phyloP scores from a whole-genome alignment of 2,888 invertebrate genomes.

The Caenorhabditis sinica region DNA sequence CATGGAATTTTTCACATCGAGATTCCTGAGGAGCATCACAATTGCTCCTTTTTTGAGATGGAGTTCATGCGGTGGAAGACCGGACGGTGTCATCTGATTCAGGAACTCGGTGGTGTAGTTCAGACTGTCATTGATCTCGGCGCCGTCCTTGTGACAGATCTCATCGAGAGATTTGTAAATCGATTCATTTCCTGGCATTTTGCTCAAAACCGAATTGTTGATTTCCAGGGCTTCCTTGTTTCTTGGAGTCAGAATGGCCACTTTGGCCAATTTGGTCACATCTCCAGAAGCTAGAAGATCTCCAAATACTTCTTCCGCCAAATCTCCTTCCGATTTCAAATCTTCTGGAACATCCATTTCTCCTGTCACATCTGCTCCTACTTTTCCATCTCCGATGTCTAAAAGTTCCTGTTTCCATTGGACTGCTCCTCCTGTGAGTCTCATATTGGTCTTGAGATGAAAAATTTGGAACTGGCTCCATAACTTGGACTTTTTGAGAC shows the following conservation, averaged over 20 bases:
- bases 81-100: no score
- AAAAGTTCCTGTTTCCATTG: background rate
- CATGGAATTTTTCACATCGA: constrained; percentile 22
- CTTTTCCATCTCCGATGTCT: background rate
- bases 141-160: no score
- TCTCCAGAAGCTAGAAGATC: background rate
- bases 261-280: background rate
- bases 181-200: no score
- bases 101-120: no score
- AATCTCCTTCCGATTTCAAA: no score
- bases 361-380: no score
- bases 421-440: background rate
- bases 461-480: background rate
- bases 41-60: constrained; percentile 22
- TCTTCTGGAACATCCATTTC: no score
- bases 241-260: constrained; percentile 23
- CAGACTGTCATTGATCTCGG: no score
- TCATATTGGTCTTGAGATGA: background rate
- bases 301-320: constrained; percentile 42
- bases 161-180: no score
- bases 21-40: constrained; percentile 47
- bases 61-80: no score
- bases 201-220: no score
- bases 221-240: constrained; percentile 26
- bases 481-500: background rate